Percentiles rank a stretch among this genome's conserved stretches.
These are phyloP conservation scores for Olivierus martensii DNA, from an alignment of 1,140 invertebrate species.

Conservation along the genomic window DNA sequence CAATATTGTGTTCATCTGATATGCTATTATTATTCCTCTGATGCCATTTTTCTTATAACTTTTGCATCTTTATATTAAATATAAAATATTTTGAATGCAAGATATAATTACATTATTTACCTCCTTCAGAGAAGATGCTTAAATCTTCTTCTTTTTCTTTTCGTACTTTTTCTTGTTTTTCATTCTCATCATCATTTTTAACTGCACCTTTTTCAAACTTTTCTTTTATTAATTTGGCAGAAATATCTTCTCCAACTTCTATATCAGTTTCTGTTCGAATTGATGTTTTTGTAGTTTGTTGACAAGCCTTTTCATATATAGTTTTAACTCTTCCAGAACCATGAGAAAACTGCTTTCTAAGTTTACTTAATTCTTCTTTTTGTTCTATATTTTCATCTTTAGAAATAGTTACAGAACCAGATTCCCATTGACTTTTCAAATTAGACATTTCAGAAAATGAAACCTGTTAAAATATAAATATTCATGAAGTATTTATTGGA, in stretches of 20 bases:
- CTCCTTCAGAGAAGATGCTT: slow-evolving; percentile 59
- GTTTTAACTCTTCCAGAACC: slow-evolving; percentile 48
- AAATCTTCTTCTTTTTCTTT: slow-evolving; percentile 52
- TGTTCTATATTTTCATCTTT: slow-evolving; percentile 58
- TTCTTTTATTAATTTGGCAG: slow-evolving; percentile 45
- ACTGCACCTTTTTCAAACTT: slow-evolving; percentile 65
- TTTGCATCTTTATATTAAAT: too few species aligned
- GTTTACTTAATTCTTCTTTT: slow-evolving; percentile 75
- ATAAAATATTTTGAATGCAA: too few species aligned
- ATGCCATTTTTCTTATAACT: too few species aligned
- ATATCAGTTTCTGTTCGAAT: slow-evolving; percentile 1
- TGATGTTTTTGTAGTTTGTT: slow-evolving; percentile 44
- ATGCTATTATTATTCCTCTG: too few species aligned
- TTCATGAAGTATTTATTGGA: too few species aligned
- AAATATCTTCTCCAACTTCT: background rate
- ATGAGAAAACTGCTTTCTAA: slow-evolving; percentile 36
- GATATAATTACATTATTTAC: slow-evolving; percentile 33
- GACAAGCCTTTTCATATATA: slow-evolving; percentile 75
- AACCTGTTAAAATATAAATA: slow-evolving; percentile 46
- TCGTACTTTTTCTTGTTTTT: slow-evolving; percentile 32
- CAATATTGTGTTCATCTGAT: too few species aligned
- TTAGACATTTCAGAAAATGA: slow-evolving; percentile 72
- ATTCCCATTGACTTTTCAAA: slow-evolving; percentile 36
- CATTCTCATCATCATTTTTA: slow-evolving; percentile 37
- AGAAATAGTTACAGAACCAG: slow-evolving; percentile 35